These are phyloP conservation scores for Strigamia transsilvanica DNA, from an alignment of 2,888 invertebrate genomes.

Conservation along the genomic window DNA sequence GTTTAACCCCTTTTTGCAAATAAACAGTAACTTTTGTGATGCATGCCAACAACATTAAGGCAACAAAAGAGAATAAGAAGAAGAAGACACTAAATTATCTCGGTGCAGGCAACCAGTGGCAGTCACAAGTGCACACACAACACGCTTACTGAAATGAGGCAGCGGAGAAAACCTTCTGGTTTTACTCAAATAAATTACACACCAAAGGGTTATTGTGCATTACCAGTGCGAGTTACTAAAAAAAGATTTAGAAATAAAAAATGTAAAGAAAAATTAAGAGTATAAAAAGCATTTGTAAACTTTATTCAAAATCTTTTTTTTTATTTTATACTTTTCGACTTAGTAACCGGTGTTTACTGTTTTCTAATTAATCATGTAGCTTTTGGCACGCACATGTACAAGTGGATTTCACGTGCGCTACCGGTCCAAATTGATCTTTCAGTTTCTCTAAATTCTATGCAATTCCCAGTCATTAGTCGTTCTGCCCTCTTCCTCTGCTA, in stretches of 20 bases:
- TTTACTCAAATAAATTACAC: not conserved
- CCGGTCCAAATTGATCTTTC: slow-evolving; percentile 7
- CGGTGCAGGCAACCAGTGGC: slow-evolving; percentile 31
- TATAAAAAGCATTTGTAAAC: not conserved
- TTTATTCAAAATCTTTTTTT: not conserved
- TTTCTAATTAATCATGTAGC: not conserved
- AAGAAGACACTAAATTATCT: slow-evolving; percentile 42
- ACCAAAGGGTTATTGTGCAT: not conserved
- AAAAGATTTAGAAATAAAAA: not conserved
- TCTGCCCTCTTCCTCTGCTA: slow-evolving; percentile 37
- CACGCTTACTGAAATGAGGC: not conserved
- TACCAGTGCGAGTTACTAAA: not conserved
- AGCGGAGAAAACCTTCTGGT: slow-evolving; percentile 16
- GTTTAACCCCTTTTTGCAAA: slow-evolving; percentile 54
- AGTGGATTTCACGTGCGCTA: slow-evolving; percentile 14
- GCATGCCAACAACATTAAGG: slow-evolving; percentile 48
- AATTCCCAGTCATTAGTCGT: slow-evolving; percentile 38
- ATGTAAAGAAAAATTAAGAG: not conserved
- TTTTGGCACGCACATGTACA: slow-evolving; percentile 4
- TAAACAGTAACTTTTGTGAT: slow-evolving; percentile 52
- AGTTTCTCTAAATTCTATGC: slow-evolving; percentile 15
- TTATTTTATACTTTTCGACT: not conserved
- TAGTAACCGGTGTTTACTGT: not conserved
- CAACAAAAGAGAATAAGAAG: slow-evolving; percentile 33
- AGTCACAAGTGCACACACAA: slow-evolving; percentile 28